Percentiles rank a stretch among this genome's conserved stretches.
phyloP scores from a whole-genome alignment of 2,888 invertebrate genomes.

The Cerastis rubricosa region DNA sequence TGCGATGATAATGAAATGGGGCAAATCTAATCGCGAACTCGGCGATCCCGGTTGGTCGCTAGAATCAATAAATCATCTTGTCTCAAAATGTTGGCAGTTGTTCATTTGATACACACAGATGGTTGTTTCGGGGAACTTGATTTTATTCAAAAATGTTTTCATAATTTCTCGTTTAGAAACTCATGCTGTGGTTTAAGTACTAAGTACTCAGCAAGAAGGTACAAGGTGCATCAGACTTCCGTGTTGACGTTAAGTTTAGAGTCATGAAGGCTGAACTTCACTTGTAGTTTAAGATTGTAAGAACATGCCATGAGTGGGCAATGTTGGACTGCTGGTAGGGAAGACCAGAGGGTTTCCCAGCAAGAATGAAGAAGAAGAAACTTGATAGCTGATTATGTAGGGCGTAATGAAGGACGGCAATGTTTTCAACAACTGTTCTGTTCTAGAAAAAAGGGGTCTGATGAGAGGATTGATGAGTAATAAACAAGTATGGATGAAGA shows the following conservation, averaged over 20 bases:
- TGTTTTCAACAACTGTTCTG: not conserved
- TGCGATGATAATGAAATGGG: slow-evolving; percentile 82
- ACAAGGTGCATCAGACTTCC: not conserved
- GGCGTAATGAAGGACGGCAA: not conserved
- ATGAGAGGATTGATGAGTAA: too few species aligned
- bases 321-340: not conserved
- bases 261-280: not conserved
- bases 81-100: slow-evolving; percentile 81
- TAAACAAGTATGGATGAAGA: too few species aligned
- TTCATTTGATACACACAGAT: slow-evolving; percentile 58
- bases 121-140: not conserved
- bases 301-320: not conserved
- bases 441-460: not conserved
- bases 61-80: slow-evolving; percentile 88
- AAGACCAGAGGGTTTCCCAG: not conserved
- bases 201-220: not conserved
- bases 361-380: not conserved
- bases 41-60: slow-evolving; percentile 77
- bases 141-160: not conserved
- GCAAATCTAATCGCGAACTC: slow-evolving; percentile 77
- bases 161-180: not conserved
- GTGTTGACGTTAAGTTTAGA: not conserved
- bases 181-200: not conserved
- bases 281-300: not conserved
- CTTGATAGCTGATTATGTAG: not conserved